Conservation (phyloP, 2,888 invertebrate species). For the Cybosia mesomella region DNA sequence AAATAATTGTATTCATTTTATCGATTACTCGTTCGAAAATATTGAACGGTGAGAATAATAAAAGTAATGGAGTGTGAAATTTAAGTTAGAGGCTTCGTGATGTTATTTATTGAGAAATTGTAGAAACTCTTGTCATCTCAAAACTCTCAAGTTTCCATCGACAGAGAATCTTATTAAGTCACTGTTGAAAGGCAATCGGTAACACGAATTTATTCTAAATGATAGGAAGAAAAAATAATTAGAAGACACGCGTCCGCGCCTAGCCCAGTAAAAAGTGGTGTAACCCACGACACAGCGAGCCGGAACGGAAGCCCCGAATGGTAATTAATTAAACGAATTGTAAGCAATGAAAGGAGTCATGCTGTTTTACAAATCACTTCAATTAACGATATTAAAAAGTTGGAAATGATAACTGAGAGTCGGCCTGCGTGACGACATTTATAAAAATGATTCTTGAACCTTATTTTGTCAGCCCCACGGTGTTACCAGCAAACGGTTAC, state of each 20-base stretch:
- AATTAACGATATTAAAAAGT: conserved; percentile 87
- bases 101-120: conserved; percentile 23
- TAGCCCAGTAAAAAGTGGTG: conserved; percentile 77
- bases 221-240: conserved; percentile 57
- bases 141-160: conserved; percentile 13
- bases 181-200: conserved; percentile 25
- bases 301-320: conserved; percentile 83
- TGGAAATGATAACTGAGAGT: conserved; percentile 75
- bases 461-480: conserved; percentile 55
- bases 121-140: conserved; percentile 16
- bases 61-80: conserved; percentile 36
- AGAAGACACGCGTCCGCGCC: conserved; percentile 66
- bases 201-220: conserved; percentile 40
- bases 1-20: conserved; percentile 31
- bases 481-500: conserved; percentile 57
- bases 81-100: conserved; percentile 27
- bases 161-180: conserved; percentile 7
- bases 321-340: conserved; percentile 86
- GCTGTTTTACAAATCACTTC: conserved; percentile 87
- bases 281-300: conserved; percentile 71
- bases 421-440: conserved; percentile 72
- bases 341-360: conserved; percentile 86
- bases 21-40: conserved; percentile 27
- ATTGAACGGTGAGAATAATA: conserved; percentile 27
- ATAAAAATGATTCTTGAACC: conserved; percentile 60